Evolutionary conservation across 92 coral and sea anemone genomes (phyloP).

Genomic region (Epizoanthus stellaris): DNA sequence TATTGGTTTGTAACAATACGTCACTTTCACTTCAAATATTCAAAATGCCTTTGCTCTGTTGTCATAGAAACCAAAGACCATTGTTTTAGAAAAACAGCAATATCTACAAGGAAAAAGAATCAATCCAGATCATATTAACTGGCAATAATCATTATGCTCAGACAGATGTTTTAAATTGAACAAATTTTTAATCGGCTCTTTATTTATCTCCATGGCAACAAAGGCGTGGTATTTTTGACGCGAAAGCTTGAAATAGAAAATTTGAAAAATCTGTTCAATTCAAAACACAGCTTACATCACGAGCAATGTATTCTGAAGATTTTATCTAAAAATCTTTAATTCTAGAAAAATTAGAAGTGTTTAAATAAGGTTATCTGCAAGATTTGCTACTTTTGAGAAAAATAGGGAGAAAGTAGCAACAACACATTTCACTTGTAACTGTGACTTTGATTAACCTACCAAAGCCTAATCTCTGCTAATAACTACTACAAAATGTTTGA

Average conservation of each 20-base stretch:
- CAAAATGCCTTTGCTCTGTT: constrained; percentile 25
- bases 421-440: too few relatives aligned
- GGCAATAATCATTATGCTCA: neutral
- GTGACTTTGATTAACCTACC: too few relatives aligned
- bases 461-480: too few relatives aligned
- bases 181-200: constrained; percentile 1
- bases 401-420: constrained; percentile 5
- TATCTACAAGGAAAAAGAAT: neutral
- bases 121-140: neutral
- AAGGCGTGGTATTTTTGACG: constrained; percentile 9
- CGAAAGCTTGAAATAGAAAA: neutral
- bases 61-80: constrained; percentile 4
- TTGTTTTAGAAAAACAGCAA: constrained; percentile 4
- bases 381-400: neutral
- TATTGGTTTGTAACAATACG: neutral
- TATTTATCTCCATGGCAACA: constrained; percentile 16
- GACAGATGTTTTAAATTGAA: constrained; percentile 2
- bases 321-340: neutral
- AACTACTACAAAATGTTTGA: too few relatives aligned
- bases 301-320: neutral
- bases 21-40: neutral
- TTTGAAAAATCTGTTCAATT: constrained; percentile 8
- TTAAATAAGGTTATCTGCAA: neutral
- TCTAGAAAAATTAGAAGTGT: constrained; percentile 2
- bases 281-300: neutral